These are phyloP conservation scores for Drosophila melanosoma DNA, from an alignment of 2,888 invertebrate species.

Conservation along the genomic window DNA sequence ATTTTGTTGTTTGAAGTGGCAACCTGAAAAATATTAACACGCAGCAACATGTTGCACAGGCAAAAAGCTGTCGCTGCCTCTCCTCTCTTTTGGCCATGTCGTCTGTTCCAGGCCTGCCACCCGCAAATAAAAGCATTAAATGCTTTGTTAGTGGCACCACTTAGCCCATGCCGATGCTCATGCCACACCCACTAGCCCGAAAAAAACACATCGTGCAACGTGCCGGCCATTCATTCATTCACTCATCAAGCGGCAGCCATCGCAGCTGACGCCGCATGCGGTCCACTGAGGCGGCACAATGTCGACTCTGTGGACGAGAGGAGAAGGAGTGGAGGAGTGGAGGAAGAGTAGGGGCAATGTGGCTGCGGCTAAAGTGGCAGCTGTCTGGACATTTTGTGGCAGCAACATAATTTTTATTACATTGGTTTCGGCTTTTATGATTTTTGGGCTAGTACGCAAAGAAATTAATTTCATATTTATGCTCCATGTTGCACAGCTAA, in stretches of 20 bases:
- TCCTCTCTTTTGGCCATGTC: constrained; percentile 29
- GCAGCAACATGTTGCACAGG: constrained; percentile 68
- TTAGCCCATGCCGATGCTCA: constrained; percentile 10
- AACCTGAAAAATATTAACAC: constrained; percentile 11
- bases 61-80: constrained; percentile 8
- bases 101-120: constrained; percentile 72
- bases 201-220: constrained; percentile 39
- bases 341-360: not conserved
- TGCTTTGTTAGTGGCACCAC: constrained; percentile 68
- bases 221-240: constrained; percentile 58
- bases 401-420: constrained; percentile 77
- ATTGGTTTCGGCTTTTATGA: constrained; percentile 47
- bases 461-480: constrained; percentile 57
- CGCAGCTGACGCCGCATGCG: constrained; percentile 74
- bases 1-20: constrained; percentile 11
- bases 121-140: constrained; percentile 80
- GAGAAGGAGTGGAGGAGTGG: not conserved
- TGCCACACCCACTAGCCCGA: not conserved
- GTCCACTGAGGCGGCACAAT: constrained; percentile 21
- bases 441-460: constrained; percentile 36
- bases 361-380: constrained; percentile 31
- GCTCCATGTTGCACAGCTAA: constrained; percentile 9
- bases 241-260: constrained; percentile 73
- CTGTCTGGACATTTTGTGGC: constrained; percentile 72
- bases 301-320: not conserved